Evolutionary conservation across 2,888 invertebrate species (phyloP).

Genomic region (Agrochola litura): DNA sequence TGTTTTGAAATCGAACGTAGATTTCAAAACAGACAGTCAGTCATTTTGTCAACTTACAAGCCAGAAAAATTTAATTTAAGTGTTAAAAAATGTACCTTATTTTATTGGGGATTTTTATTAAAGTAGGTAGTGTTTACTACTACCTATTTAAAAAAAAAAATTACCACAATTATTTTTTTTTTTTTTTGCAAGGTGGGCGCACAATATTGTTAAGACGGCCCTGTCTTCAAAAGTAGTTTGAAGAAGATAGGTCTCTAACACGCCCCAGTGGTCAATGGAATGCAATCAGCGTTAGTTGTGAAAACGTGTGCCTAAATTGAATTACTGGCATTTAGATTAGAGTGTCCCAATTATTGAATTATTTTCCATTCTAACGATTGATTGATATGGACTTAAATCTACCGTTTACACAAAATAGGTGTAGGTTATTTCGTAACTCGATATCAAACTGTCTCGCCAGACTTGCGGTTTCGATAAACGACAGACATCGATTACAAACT

Average conservation of each 20-base stretch:
- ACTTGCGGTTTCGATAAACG: conserved; percentile 16
- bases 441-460: conserved; percentile 21
- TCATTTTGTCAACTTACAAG: no score
- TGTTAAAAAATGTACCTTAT: no score
- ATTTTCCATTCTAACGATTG: conserved; percentile 26
- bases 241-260: not conserved
- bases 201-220: no score
- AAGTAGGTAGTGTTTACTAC: no score
- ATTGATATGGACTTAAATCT: conserved; percentile 1
- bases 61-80: no score
- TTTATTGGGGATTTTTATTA: no score
- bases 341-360: conserved; percentile 4
- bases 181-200: no score
- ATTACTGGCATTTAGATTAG: conserved; percentile 9
- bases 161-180: no score
- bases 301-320: not conserved
- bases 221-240: no score
- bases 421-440: conserved; percentile 10
- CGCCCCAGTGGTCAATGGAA: not conserved
- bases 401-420: conserved; percentile 2
- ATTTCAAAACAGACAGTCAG: no score
- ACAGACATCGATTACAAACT: conserved; percentile 15
- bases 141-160: no score
- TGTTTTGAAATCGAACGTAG: no score
- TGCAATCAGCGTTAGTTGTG: not conserved